Evolutionary conservation across 2,888 invertebrate genomes (phyloP).

Genomic region (Boloria euphrosyne): DNA sequence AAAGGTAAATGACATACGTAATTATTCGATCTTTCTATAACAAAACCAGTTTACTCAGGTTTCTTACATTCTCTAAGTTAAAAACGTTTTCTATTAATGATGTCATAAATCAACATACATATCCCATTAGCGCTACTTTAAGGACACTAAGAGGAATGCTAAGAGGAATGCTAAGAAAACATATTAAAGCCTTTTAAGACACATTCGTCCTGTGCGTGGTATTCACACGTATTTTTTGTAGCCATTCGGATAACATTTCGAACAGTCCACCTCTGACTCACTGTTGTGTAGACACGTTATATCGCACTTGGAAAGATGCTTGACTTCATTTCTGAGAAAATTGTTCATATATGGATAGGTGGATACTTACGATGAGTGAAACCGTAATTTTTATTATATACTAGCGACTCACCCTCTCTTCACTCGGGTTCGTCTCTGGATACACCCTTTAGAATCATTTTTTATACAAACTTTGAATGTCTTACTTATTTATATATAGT

Average conservation of each 20-base stretch:
- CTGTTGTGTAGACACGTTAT: slow-evolving; percentile 25
- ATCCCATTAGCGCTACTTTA: slow-evolving; percentile 26
- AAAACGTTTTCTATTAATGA: slow-evolving; percentile 14
- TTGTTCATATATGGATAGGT: background rate
- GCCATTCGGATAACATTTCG: slow-evolving; percentile 18
- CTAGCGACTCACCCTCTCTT: too few species aligned
- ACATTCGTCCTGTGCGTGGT: slow-evolving; percentile 28
- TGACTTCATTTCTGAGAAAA: slow-evolving; percentile 10
- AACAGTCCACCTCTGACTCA: slow-evolving; percentile 26
- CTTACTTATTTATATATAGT: too few species aligned
- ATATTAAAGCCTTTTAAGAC: slow-evolving; percentile 29
- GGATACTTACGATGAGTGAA: background rate
- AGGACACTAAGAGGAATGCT: slow-evolving; percentile 25
- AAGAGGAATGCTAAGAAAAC: slow-evolving; percentile 25
- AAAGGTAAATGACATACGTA: too few species aligned
- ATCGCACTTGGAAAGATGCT: slow-evolving; percentile 16
- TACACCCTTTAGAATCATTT: too few species aligned
- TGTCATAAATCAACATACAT: slow-evolving; percentile 24
- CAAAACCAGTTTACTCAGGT: background rate
- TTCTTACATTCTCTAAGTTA: background rate
- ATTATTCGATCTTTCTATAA: background rate
- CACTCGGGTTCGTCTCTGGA: too few species aligned
- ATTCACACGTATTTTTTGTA: slow-evolving; percentile 30
- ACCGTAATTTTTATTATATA: background rate
- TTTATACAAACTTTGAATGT: too few species aligned